A percentile compares a stretch with the other conserved stretches of the same genome.
Evolutionary conservation across 1,140 invertebrate species (phyloP).

Genomic region (Leucophenga varia): DNA sequence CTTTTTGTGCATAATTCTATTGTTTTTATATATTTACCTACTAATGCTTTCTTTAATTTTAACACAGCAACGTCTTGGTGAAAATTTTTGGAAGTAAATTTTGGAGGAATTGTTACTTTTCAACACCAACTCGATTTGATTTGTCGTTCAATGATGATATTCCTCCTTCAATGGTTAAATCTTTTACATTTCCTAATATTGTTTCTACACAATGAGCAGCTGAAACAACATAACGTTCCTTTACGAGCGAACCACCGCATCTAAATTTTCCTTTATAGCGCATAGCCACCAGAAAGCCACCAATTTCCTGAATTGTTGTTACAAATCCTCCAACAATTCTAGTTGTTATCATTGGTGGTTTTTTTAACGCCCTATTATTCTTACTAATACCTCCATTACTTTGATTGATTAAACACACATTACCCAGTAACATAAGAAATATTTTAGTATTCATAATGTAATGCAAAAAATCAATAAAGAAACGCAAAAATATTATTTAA

Average conservation of each 20-base stretch:
- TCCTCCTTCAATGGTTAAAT: not conserved
- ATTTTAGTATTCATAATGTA: too few species aligned
- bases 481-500: too few species aligned
- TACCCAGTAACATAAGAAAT: too few species aligned
- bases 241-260: constrained; percentile 10
- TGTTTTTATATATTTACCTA: not conserved
- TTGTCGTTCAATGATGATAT: constrained; percentile 2
- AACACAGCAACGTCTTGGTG: constrained; percentile 8
- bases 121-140: not conserved
- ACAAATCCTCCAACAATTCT: constrained; percentile 5
- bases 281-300: constrained; percentile 2
- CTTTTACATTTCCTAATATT: not conserved
- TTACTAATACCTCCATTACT: too few species aligned
- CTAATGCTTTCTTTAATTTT: not conserved
- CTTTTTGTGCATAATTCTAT: not conserved
- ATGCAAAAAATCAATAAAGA: too few species aligned
- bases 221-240: not conserved
- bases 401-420: too few species aligned
- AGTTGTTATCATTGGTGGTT: too few species aligned
- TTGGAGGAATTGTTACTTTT: not conserved
- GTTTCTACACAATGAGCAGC: constrained; percentile 7
- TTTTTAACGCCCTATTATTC: too few species aligned
- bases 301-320: not conserved
- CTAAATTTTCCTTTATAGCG: constrained; percentile 2
- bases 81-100: not conserved